phyloP scores from a whole-genome alignment of 2,888 invertebrate genomes.

The Habroteleia sp. region DNA sequence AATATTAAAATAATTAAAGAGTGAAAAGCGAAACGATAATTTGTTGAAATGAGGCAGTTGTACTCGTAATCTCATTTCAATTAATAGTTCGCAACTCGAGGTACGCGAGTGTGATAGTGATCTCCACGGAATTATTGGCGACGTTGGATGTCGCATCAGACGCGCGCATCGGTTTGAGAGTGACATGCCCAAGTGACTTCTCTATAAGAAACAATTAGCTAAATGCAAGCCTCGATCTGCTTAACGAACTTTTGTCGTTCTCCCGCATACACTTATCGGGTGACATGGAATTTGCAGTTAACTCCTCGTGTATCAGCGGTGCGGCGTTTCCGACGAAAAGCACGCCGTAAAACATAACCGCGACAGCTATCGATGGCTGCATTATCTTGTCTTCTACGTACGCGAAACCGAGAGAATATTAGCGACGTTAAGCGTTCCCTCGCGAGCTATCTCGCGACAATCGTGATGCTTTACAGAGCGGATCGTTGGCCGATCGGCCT shows the following conservation, averaged over 20 bases:
- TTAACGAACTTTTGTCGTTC: constrained; percentile 36
- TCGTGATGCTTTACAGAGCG: constrained; percentile 51
- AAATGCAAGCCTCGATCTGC: constrained; percentile 13
- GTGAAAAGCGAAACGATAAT: constrained; percentile 31
- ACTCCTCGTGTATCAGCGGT: constrained; percentile 27
- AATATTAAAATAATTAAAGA: constrained; percentile 31
- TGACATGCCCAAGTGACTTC: constrained; percentile 43
- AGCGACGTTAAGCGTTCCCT: constrained; percentile 42
- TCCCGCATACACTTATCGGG: constrained; percentile 33
- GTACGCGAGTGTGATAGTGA: constrained; percentile 28
- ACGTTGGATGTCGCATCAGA: constrained; percentile 33
- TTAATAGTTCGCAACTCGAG: constrained; percentile 37
- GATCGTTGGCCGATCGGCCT: constrained; percentile 34
- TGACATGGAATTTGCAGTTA: constrained; percentile 47
- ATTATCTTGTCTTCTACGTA: constrained; percentile 48
- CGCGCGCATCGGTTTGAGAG: constrained; percentile 12
- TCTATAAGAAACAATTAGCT: constrained; percentile 57
- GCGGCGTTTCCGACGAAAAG: constrained; percentile 19
- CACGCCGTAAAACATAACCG: constrained; percentile 30
- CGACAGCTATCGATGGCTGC: constrained; percentile 16
- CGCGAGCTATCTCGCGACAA: constrained; percentile 45
- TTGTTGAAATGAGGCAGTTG: constrained; percentile 38
- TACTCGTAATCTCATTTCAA: constrained; percentile 51
- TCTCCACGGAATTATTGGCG: constrained; percentile 40
- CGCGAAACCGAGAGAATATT: constrained; percentile 38